Base-by-base conservation (phyloP, 2,113 vertebrate species). In the Prionailurus viverrinus region DNA sequence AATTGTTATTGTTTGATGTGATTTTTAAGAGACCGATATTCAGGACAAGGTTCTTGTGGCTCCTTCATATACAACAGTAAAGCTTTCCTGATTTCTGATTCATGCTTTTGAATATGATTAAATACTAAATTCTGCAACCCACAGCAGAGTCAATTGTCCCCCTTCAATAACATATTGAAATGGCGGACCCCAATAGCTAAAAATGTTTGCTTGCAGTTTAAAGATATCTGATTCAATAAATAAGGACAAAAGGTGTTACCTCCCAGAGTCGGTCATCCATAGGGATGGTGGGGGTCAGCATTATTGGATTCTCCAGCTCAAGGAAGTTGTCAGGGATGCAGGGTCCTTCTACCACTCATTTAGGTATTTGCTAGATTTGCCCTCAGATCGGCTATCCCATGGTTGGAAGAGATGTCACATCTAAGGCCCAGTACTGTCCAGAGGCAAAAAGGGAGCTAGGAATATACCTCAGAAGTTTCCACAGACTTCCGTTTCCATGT, bases 41-140 rank as follows among this genome's bases (percentile, higher is more conserved):
- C n/a, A 92, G 41, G 27, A 18, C 41, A 61, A 19, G 19, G 10
- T 5, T 87, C 61, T 91, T 86, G 27, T 9, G 19, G 16, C 21
- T 96, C 8, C 5, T 31, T 84, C n/a, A 36, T 79, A 58, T 8
- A 29, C 3, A 88, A 33, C 4, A 91, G 7, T 36, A 94, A 92
- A 89, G 11, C 15, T 73, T 12, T 91, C 27, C 36, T 69, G 53
- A 25, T 31, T 87, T 92, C 13, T 15, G 9, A 74, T 74, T 68
- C 91, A 53, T 91, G 33, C 36, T 83, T 94, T 81, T 76, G n/a
- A 74, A 82, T 80, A 74, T 61, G 55, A 58, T 55, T 74, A 71
- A 82, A 78, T 73, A n/a, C 48, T 61, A 53, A 15, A 88, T 63
- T 96, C 69, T 25, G 15, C 16, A 84, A 63, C 12, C 21, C 33